Conservation (phyloP, 2,113 vertebrate species). For the Sapajus apella region DNA sequence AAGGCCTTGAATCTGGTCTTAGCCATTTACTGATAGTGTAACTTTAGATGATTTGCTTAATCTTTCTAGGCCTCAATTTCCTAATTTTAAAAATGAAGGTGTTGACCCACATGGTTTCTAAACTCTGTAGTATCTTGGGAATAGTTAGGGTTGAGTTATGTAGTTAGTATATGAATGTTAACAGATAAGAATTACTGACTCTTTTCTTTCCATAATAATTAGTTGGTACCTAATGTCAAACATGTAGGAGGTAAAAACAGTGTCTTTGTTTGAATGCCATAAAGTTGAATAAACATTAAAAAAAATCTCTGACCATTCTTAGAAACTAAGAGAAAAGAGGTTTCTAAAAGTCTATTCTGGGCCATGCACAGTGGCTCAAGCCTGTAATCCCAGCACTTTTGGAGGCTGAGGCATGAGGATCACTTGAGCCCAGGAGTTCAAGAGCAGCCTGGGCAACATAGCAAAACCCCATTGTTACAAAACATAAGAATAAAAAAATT, state of each 20-base stretch:
- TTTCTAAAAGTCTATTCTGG: slow-evolving; percentile 29
- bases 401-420: too few relatives aligned
- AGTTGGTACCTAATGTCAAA: neutral
- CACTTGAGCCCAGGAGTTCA: too few relatives aligned
- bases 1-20: neutral
- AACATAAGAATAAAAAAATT: too few relatives aligned
- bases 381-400: too few relatives aligned
- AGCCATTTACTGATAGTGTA: neutral
- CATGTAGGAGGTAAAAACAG: neutral
- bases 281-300: neutral
- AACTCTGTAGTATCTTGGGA: neutral
- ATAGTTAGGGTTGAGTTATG: neutral
- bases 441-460: too few relatives aligned
- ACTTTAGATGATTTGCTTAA: neutral
- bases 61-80: neutral
- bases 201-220: neutral
- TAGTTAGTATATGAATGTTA: neutral
- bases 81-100: slow-evolving; percentile 48
- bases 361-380: too few relatives aligned
- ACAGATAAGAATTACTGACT: neutral
- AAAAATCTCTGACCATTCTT: neutral
- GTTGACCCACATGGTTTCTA: neutral
- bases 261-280: neutral
- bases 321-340: neutral
- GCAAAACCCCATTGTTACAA: too few relatives aligned